phyloP scores from a whole-genome alignment of 92 coral and sea anemone species.

The Heteractis magnifica region DNA sequence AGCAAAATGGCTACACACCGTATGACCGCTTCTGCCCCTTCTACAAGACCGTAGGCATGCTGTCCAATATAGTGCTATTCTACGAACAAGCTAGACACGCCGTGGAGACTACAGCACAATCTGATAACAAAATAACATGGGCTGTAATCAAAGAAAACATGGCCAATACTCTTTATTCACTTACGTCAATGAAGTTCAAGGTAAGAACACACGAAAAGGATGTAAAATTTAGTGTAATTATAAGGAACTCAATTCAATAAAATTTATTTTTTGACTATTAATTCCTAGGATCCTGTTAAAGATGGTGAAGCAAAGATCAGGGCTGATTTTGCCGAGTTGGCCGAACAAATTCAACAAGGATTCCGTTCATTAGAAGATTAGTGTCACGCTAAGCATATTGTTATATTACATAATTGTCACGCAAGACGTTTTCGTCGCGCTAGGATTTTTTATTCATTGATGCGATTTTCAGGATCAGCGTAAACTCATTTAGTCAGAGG shows the following conservation, averaged over 20 bases:
- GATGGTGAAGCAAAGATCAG: slow-evolving; percentile 91
- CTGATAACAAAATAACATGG: slow-evolving; percentile 99
- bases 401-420: not conserved
- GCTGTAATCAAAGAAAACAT: slow-evolving; percentile 91
- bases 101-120: slow-evolving; percentile 94
- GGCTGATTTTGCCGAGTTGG: slow-evolving; percentile 82
- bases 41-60: slow-evolving; percentile 97
- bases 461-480: too few relatives aligned
- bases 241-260: not conserved
- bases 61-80: slow-evolving; percentile 84
- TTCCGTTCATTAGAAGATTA: slow-evolving; percentile 97
- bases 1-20: slow-evolving; percentile 95
- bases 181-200: slow-evolving; percentile 96
- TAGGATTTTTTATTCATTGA: not conserved
- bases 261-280: not conserved
- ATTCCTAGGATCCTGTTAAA: slow-evolving; percentile 78
- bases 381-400: not conserved
- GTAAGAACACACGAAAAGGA: slow-evolving; percentile 31
- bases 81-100: slow-evolving; percentile 97
- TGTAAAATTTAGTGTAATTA: too few relatives aligned
- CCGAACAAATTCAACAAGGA: slow-evolving; percentile 94
- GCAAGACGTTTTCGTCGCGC: slow-evolving; percentile 26
- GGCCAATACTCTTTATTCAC: slow-evolving; percentile 83
- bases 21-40: slow-evolving; percentile 98
- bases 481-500: too few relatives aligned